Conservation (phyloP, 2,888 invertebrate genomes). For the Watsonalla binaria region DNA sequence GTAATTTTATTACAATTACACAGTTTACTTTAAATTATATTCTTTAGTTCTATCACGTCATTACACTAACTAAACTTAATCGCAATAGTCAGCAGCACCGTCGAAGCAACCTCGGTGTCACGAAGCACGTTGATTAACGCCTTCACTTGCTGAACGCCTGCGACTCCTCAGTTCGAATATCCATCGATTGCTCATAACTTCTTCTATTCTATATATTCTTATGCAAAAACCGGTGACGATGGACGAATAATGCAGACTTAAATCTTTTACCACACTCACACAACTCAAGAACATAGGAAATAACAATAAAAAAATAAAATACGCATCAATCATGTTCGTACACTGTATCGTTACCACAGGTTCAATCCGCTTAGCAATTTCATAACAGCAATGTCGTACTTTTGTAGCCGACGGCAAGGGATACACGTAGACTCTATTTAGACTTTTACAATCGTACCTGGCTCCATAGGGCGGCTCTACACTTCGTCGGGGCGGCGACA, state of each 20-base stretch:
- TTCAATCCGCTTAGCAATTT: slow-evolving; percentile 68
- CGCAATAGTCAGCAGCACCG: not conserved
- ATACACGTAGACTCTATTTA: slow-evolving; percentile 60
- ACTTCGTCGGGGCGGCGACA: slow-evolving; percentile 71
- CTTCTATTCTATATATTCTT: not conserved
- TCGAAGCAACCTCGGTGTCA: not conserved
- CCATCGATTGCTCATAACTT: not conserved
- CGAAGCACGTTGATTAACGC: not conserved
- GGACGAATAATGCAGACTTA: not conserved
- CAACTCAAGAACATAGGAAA: not conserved
- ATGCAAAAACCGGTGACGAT: not conserved
- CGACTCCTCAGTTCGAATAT: not conserved
- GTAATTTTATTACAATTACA: no score
- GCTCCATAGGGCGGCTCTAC: slow-evolving; percentile 73
- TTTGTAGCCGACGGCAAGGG: slow-evolving; percentile 37
- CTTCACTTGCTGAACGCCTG: slow-evolving; percentile 8
- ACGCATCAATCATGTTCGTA: slow-evolving; percentile 7
- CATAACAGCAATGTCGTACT: slow-evolving; percentile 38
- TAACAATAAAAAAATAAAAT: slow-evolving; percentile 9
- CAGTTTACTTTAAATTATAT: no score
- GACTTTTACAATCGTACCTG: slow-evolving; percentile 75
- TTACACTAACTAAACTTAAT: not conserved
- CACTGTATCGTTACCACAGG: slow-evolving; percentile 45
- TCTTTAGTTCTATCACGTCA: no score
- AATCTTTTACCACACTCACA: not conserved